Base-by-base conservation (phyloP, 2,888 invertebrate genomes). In the Choreutis nemorana region DNA sequence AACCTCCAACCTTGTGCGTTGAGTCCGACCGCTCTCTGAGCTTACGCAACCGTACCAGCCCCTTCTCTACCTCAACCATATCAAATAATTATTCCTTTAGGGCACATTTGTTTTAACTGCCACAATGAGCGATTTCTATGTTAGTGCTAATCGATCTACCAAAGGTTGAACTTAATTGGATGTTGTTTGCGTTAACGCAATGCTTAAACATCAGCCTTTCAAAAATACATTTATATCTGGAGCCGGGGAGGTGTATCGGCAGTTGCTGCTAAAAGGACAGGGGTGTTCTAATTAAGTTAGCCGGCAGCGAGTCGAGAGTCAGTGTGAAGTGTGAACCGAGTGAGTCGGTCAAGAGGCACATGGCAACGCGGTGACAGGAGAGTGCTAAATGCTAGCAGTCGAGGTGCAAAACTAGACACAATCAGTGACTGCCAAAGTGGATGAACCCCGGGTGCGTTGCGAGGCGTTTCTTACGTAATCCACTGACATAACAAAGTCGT, bases 1-100 rank as follows among this genome's bases (percentile, higher is more conserved):
- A 78, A 77, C 77, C 71, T 73, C 64, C 77, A 77, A 77, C 78
- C 78, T 78, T 78, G 78, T 73, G 65, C 64, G 61, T 77, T 77
- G 77, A 75, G 72, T 47, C 59, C 66, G 65, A 53, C 75, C 77
- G 68, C 71, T 73, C 75, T 72, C 75, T 55, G 52, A 55, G 61
- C 64, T 75, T 72, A 75, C 71, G 75, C 75, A 77, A 77, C 63
- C 53, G 41, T 57, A 60, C 46, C 67, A 71, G 71, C 72, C 70
- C 75, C 71, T 73, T 73, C 77, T 72, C 71, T 54, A 47, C 57
- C 53, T 55, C 58, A 59, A 54, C 55, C 49, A 56, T 56, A 67
- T 63, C 64, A 56, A 56, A 64, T 75, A 71, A 73, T 75, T 67
- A 65, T 59, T 71, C 72, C 77, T 73, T 62, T 55, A 67, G 72